Base-by-base conservation (phyloP, 2,888 invertebrate species). In the Andrena flavipes region DNA sequence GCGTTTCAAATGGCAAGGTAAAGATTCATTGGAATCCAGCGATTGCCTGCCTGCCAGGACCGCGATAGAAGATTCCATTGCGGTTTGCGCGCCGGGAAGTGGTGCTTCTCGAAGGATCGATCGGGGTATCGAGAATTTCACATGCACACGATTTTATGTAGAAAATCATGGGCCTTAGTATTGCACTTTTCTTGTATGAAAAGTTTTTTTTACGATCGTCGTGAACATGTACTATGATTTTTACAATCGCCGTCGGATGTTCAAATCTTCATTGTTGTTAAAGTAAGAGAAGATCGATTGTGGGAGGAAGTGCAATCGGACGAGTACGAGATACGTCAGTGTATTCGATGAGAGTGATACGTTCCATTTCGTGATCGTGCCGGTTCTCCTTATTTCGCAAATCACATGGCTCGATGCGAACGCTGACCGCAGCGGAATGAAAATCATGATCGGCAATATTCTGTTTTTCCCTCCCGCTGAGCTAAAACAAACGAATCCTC, bases 341-440 rank as follows among this genome's bases (percentile, higher is more conserved):
- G 49, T 16, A 20, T 30, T 51, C 68, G 64, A 26, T 60, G 63
- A 29, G 77, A 73, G 84, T 82, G 64, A 84, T 77, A 60, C 60
- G 60, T 76, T 82, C 26, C 83, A 33, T 33, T n/a, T 20, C 60
- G 26, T 54, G 59, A 30, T 48, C 42, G 51, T 54, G 69, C 35
- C 33, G 26, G 65, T 68, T 72, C 71, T 73, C 62, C 13, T 69
- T 63, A 16, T 59, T 54, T 64, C 59, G 60, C 48, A 51, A 48
- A 72, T 84, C 62, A 54, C 13, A 64, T 33, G 33, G 54, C 13
- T 35, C 56, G 59, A 48, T 29, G 13, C 29, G 20, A n/a, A 26
- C 20, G 20, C 13, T 35, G 20, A 60, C 51, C 62, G 3, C 42
- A 8, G 35, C 16, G 42, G 48, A 59, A 23, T 48, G 64, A 49